These are phyloP conservation scores for Etheostoma spectabile DNA, from an alignment of 2,113 vertebrate species.

Conservation along the genomic window DNA sequence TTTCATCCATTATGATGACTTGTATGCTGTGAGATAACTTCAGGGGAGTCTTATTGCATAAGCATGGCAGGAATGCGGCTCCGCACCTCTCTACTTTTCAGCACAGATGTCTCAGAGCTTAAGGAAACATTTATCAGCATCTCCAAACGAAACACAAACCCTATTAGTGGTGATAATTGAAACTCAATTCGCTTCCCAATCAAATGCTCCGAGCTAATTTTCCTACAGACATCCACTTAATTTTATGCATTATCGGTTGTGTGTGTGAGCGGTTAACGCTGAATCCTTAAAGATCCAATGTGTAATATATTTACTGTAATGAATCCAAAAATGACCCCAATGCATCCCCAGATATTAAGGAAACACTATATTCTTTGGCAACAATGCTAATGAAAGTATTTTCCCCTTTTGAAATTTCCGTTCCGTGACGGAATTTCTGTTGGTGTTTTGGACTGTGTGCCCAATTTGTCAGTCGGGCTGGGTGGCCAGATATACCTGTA, in stretches of 20 bases:
- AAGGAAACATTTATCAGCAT: constrained; percentile 59
- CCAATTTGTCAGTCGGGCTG: no score
- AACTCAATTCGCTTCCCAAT: constrained; percentile 65
- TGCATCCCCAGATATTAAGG: no score
- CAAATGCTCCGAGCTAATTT: constrained; percentile 57
- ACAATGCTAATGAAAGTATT: no score
- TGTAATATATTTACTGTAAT: no score
- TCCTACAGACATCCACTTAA: constrained; percentile 43
- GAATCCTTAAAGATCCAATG: constrained; percentile 6
- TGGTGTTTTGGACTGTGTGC: no score
- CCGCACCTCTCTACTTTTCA: constrained; percentile 33
- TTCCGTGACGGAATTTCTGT: no score
- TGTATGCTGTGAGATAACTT: constrained; percentile 52
- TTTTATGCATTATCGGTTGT: constrained; percentile 33
- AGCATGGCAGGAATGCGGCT: constrained; percentile 39
- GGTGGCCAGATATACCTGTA: no score
- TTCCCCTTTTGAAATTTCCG: no score
- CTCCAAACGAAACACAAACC: constrained; percentile 67
- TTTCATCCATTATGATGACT: constrained; percentile 56
- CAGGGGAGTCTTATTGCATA: constrained; percentile 60
- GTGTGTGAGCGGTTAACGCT: constrained; percentile 4
- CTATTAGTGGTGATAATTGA: constrained; percentile 73
- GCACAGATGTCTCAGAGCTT: constrained; percentile 52
- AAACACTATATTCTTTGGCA: no score
- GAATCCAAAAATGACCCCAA: no score